Conservation (phyloP, 1,140 invertebrate genomes). For the Anadara kagoshimensis region DNA sequence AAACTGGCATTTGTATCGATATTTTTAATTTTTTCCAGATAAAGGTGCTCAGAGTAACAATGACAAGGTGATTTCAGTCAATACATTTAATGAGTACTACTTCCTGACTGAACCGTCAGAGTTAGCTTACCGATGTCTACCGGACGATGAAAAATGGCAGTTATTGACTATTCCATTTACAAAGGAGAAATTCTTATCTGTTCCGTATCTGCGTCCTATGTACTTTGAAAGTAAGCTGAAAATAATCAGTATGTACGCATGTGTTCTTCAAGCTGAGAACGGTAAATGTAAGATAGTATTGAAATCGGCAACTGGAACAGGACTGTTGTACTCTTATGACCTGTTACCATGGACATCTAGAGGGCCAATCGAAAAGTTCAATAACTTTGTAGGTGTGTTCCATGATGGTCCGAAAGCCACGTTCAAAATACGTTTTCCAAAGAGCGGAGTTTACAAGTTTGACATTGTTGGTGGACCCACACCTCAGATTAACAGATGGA, state of each 20-base stretch:
- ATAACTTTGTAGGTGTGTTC: slow-evolving; percentile 19
- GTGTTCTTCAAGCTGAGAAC: background rate
- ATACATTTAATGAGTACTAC: slow-evolving; percentile 56
- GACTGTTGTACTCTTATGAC: slow-evolving; percentile 9
- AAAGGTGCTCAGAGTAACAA: too few relatives aligned
- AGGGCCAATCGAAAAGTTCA: slow-evolving; percentile 8
- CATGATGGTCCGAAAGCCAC: slow-evolving; percentile 1
- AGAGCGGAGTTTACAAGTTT: slow-evolving; percentile 26
- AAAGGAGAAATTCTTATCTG: slow-evolving; percentile 31
- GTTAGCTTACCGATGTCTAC: slow-evolving; percentile 51
- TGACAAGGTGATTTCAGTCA: background rate
- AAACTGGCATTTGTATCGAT: too few relatives aligned
- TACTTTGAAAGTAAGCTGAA: slow-evolving; percentile 27
- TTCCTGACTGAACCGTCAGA: slow-evolving; percentile 56
- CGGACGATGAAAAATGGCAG: slow-evolving; percentile 53
- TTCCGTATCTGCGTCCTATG: slow-evolving; percentile 11
- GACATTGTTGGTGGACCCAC: background rate
- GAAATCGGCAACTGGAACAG: background rate
- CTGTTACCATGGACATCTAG: background rate
- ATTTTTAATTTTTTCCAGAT: too few relatives aligned
- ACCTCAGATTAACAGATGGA: background rate
- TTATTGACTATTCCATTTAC: slow-evolving; percentile 46
- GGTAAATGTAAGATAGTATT: slow-evolving; percentile 11
- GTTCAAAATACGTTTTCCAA: slow-evolving; percentile 27
- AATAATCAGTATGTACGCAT: slow-evolving; percentile 24